A percentile compares a stretch with the other conserved stretches of the same genome.
Evolutionary conservation across 2,888 invertebrate genomes (phyloP).

Genomic region (Cataglyphis livida): DNA sequence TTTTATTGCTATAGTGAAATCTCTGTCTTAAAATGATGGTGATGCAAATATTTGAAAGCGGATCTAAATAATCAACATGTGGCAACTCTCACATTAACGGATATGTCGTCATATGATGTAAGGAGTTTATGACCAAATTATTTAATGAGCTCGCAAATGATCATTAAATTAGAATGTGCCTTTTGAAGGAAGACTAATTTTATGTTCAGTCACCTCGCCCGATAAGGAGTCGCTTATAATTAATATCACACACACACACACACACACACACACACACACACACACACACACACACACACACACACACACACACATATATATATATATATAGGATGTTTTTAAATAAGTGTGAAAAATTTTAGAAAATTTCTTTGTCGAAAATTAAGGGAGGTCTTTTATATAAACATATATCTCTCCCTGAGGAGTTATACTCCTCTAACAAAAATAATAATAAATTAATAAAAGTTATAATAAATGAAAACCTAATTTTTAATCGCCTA

Average conservation of each 20-base stretch:
- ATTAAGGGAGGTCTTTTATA: too few relatives aligned
- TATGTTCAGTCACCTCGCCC: background rate
- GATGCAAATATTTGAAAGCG: background rate
- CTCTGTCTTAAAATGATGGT: background rate
- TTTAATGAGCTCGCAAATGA: slow-evolving; percentile 5
- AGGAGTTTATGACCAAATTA: slow-evolving; percentile 8
- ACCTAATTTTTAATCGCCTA: too few relatives aligned
- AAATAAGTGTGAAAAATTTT: too few relatives aligned
- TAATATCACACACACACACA: slow-evolving; percentile 37
- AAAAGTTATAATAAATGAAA: too few relatives aligned
- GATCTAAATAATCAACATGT: background rate
- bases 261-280: slow-evolving; percentile 1
- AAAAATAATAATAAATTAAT: too few relatives aligned
- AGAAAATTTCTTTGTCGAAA: too few relatives aligned
- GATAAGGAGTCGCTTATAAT: slow-evolving; percentile 38
- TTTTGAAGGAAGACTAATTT: slow-evolving; percentile 26
- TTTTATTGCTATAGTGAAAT: background rate
- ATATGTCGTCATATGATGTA: background rate
- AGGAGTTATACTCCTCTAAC: too few relatives aligned
- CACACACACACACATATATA: background rate
- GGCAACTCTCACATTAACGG: background rate
- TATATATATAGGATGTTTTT: background rate
- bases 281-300: background rate
- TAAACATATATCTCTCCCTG: too few relatives aligned
- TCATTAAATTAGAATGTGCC: background rate